Evolutionary conservation across 2,113 vertebrate species (phyloP), one percentile per base, ranked within the genome.

Genomic region (Ancistrus triradiatus): DNA sequence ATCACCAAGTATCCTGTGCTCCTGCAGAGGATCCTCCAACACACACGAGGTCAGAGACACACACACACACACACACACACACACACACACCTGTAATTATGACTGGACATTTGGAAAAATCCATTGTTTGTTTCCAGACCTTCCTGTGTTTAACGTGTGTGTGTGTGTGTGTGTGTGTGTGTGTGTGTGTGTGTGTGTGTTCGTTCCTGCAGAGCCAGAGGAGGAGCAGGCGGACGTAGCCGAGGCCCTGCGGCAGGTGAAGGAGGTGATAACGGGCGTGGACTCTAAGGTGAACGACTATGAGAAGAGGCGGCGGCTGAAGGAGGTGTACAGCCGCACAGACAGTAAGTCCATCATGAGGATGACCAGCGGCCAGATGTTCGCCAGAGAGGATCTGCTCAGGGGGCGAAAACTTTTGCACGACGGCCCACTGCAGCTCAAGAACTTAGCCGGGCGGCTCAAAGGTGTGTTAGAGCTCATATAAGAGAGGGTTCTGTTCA

Each of bases 361-460:
- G 74, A 92, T 97, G 93, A 94, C 93, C 78, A 92, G 91, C 0
- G 94, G 94, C 0, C 92, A 95, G 85, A 95, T 96, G 92, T 96
- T 97, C 31, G 93, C 94, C 47, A 90, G 84, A 62, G 94, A 95
- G 73, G 94, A 97, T 38, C 69, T 97, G 77, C 84, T 86, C 63
- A 85, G 91, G 50, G 83, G 84, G 37, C 87, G 89, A 72, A 90
- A 89, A 14, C 86, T 97, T 40, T 77, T 95, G 62, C 89, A 92
- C 1, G 93, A 96, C 0, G 94, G 94, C 24, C 75, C 84, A 0
- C 83, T 96, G 56, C 92, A 90, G 66, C 80, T 97, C 15, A 95
- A 84, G 70, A 92, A 46, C 0, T 4, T 88, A 0, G 74, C 91
- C 0, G 91, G 92, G 1, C 75, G 94, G 11, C 67, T 93, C 50